Base-by-base conservation (phyloP, 1,140 invertebrate species). In the Latrodectus geometricus region DNA sequence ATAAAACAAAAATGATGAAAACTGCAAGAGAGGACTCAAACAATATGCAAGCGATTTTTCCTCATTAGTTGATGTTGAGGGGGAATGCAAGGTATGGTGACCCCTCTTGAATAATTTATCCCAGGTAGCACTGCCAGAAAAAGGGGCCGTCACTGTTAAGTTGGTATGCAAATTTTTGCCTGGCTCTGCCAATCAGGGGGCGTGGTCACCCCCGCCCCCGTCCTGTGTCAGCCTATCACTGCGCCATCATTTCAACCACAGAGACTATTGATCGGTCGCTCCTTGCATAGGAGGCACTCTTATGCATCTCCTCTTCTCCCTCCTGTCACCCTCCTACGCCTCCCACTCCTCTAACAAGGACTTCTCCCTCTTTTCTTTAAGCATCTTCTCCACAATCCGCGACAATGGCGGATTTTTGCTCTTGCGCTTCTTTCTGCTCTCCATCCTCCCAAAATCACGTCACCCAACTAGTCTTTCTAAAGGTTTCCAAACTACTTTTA, bases 1-100 rank as follows among this genome's bases (percentile, higher is more conserved):
- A 84, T 84, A 84, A 84, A 84, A 84, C 72, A 76, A 84, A 84
- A 82, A 82, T 80, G 78, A 76, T 76, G 65, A 80, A 82, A 70
- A 74, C n/a, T 54, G 56, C 61, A 52, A n/a, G 14, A 61, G n/a
- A 11, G 52, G 50, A 15, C 79, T 82, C 56, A 84, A 84, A 84
- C 82, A 84, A 84, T 84, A 84, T 84, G 82, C 82, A 84, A 52
- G 82, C 82, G 82, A 84, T 84, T 84, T 84, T 84, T 84, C 73
- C 82, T 84, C 82, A 84, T 84, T 84, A 84, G 82, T 61, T 21
- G 20, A 50, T 23, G 73, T 14, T 8, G 52, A 17, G 49, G 14
- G 17, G 73, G 61, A 61, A 14, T n/a, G 48, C 35, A 49, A 49
- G 49, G 49, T n/a, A 9, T 35, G 9, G 35, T 54, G 35, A 14